A percentile compares a stretch with the other conserved stretches of the same genome.
These are phyloP conservation scores for Oxyura jamaicensis DNA, from an alignment of 2,113 vertebrate genomes.

Conservation along the genomic window DNA sequence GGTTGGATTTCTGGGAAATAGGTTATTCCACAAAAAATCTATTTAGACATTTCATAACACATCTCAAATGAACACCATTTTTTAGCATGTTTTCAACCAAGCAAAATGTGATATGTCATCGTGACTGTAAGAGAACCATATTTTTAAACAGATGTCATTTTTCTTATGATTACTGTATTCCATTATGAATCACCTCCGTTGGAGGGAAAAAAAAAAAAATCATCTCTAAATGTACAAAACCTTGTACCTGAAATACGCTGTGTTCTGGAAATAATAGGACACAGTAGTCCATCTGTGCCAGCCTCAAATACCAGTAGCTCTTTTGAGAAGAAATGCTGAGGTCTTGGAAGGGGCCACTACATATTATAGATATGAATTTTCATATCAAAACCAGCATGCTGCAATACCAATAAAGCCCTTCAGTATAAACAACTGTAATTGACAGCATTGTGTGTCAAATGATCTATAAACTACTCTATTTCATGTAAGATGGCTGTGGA, in stretches of 20 bases:
- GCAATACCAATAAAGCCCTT: conserved; percentile 22
- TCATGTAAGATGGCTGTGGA: conserved; percentile 5
- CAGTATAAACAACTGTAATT: conserved; percentile 62
- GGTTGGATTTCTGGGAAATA: not conserved
- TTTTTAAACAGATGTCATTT: conserved; percentile 76
- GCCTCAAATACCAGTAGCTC: conserved; percentile 43
- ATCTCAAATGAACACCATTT: conserved; percentile 70
- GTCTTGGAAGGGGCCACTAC: conserved; percentile 3
- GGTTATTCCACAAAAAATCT: conserved; percentile 62
- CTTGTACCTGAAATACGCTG: conserved; percentile 38
- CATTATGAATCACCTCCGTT: conserved; percentile 66
- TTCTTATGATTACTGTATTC: conserved; percentile 65
- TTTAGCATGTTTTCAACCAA: conserved; percentile 68
- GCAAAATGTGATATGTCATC: conserved; percentile 71
- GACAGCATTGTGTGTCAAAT: conserved; percentile 38
- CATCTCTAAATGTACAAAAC: conserved; percentile 40
- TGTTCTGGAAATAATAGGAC: conserved; percentile 40
- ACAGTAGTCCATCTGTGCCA: conserved; percentile 20
- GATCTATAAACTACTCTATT: conserved; percentile 61
- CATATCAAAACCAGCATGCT: conserved; percentile 30
- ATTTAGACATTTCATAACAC: conserved; percentile 65
- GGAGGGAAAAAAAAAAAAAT: not conserved
- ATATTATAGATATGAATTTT: conserved; percentile 25
- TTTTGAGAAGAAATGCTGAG: conserved; percentile 55
- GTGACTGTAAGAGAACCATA: conserved; percentile 64